Evolutionary conservation across 2,113 vertebrate species (phyloP).

Genomic region (Nycticryphes semicollaris): DNA sequence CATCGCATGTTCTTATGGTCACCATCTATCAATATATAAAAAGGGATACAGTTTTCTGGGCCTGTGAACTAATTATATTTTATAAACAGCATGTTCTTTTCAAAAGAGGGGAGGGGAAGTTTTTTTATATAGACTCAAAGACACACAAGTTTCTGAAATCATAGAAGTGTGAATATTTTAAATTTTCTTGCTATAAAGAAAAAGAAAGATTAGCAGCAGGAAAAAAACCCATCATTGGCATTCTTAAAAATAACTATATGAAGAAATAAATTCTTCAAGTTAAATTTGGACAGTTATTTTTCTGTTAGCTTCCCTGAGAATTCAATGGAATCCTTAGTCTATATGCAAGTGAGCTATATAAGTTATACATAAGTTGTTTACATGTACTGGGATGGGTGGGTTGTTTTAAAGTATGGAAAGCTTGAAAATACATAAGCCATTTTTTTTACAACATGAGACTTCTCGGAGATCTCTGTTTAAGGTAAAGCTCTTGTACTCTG

Average conservation of each 20-base stretch:
- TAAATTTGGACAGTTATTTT: not conserved
- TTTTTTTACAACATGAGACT: not conserved
- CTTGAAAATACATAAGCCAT: not conserved
- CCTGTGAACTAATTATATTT: not conserved
- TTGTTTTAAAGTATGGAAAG: not conserved
- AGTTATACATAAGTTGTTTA: not conserved
- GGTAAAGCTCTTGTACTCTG: not conserved
- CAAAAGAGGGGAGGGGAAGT: not conserved
- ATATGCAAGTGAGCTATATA: accelerated
- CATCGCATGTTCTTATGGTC: not conserved
- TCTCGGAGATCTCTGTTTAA: not conserved
- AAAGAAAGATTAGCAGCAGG: not conserved
- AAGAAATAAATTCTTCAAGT: not conserved
- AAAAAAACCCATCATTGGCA: accelerated
- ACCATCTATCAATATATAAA: not conserved
- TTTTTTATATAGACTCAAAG: not conserved
- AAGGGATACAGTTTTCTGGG: not conserved
- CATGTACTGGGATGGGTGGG: not conserved
- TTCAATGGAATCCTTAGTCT: not conserved
- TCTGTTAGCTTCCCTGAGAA: not conserved
- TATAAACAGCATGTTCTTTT: not conserved
- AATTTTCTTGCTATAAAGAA: not conserved
- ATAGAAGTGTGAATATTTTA: not conserved
- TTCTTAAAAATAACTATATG: not conserved
- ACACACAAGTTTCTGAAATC: not conserved